Evolutionary conservation across 2,113 vertebrate genomes (phyloP), one percentile per base, ranked within the genome.

Genomic region (Sinocyclocheilus rhinocerous): DNA sequence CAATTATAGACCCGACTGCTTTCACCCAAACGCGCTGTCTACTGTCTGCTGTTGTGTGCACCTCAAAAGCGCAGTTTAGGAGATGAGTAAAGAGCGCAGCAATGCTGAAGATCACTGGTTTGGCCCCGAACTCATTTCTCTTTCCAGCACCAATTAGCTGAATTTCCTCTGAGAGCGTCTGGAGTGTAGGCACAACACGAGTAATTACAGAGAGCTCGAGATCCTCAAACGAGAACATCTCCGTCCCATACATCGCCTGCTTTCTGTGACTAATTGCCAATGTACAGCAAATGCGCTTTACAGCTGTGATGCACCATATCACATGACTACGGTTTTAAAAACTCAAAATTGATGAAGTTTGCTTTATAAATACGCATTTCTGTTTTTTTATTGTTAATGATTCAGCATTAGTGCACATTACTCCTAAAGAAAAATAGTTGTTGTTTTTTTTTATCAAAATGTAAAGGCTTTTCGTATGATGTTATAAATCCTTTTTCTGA

Each of bases 201-300:
- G 81, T 89, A 89, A 86, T 86, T 84, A 86, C 77, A 84, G 81
- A 55, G 61, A 79, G 84, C 76, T 78, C 24, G 12, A 83, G 65
- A 86, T 73, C 69, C 80, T 72, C 61, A 86, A 88, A 86, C 83
- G 24, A 79, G 45, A 65, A 78, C 61, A 70, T 76, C 45, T 72
- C 76, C 22, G 20, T 86, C 82, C 85, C 13, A 45, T 59, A 86
- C 59, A 84, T 83, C 52, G 13, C 48, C 69, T 24, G 81, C 33
- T 77, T 52, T 78, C 70, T 77, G 45, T 20, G 50, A 65, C 81
- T 87, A 84, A 85, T 85, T 85, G 45, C 76, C 26, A 69, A 55
- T 57, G 50, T 33, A 65, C 36, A 61, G 57, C 13, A 65, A 57
- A 78, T 78, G 50, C 76, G 20, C 26, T 77, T 20, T 77, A 26